Conservation (phyloP, 2,113 vertebrate species). For the Python bivittatus region DNA sequence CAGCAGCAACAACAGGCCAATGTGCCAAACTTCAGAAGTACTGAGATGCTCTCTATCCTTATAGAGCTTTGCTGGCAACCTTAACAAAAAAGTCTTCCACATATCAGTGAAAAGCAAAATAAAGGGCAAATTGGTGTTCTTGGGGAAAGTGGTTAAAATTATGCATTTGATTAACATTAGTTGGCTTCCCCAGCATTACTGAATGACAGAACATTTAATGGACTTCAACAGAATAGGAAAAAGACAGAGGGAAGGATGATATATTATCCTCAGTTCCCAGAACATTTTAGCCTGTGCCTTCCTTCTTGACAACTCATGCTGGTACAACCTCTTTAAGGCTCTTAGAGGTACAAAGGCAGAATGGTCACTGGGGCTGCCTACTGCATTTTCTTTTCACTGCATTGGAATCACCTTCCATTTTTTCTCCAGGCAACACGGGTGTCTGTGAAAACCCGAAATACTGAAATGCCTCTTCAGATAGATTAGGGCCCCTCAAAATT, state of each 20-base stretch:
- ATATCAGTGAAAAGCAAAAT: background rate
- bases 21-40: conserved; percentile 34
- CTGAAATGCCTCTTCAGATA: background rate
- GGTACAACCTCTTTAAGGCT: background rate
- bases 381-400: no score
- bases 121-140: background rate
- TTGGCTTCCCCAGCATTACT: background rate
- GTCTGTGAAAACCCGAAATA: no score
- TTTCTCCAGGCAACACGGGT: no score
- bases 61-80: background rate
- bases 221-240: background rate
- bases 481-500: background rate
- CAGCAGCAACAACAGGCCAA: background rate
- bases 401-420: no score
- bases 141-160: background rate
- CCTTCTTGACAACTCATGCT: background rate
- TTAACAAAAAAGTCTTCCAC: background rate
- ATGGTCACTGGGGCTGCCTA: no score
- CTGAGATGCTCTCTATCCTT: conserved; percentile 18
- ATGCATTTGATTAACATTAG: background rate
- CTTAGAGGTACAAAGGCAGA: background rate
- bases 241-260: no score
- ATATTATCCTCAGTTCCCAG: background rate
- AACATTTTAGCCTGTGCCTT: background rate
- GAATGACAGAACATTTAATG: background rate